Conservation (phyloP, 2,797 vertebrate genomes). For the Delichon dasypus region DNA sequence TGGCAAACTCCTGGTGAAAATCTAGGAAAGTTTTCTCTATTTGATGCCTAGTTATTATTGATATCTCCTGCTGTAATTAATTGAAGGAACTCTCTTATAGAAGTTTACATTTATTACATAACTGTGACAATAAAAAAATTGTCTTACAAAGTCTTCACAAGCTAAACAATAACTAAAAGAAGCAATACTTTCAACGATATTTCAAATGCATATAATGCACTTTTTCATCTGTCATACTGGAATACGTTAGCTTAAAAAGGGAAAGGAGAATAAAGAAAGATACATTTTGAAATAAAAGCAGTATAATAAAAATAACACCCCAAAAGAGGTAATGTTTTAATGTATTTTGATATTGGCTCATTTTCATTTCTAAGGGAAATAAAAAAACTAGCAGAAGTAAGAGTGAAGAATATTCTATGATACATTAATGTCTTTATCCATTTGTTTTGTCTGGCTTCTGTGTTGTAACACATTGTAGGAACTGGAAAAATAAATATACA, state of each 20-base stretch:
- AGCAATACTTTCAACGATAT: not conserved
- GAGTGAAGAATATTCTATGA: not conserved
- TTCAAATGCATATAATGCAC: not conserved
- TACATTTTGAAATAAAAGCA: not conserved
- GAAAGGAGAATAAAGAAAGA: not conserved
- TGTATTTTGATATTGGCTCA: not conserved
- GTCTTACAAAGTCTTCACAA: not conserved
- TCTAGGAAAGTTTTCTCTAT: not conserved
- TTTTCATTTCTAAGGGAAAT: conserved; percentile 11
- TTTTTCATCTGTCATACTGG: not conserved
- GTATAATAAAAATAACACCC: not conserved
- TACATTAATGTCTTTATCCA: not conserved
- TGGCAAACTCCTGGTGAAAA: not conserved
- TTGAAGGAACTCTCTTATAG: not conserved
- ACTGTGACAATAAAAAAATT: not conserved
- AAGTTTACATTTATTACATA: not conserved
- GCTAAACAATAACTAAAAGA: not conserved
- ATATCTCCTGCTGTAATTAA: not conserved
- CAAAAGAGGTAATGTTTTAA: not conserved
- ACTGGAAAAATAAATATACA: conserved; percentile 53
- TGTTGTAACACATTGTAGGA: conserved; percentile 48
- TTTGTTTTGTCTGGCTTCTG: conserved; percentile 62
- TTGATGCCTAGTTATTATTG: not conserved
- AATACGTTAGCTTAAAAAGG: not conserved
- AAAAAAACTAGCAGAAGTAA: not conserved